A percentile compares a stretch with the other conserved stretches of the same genome.
These are phyloP conservation scores for human (Homo sapiens) DNA, from an alignment of 2,113 vertebrate species.

Conservation along the genomic window DNA sequence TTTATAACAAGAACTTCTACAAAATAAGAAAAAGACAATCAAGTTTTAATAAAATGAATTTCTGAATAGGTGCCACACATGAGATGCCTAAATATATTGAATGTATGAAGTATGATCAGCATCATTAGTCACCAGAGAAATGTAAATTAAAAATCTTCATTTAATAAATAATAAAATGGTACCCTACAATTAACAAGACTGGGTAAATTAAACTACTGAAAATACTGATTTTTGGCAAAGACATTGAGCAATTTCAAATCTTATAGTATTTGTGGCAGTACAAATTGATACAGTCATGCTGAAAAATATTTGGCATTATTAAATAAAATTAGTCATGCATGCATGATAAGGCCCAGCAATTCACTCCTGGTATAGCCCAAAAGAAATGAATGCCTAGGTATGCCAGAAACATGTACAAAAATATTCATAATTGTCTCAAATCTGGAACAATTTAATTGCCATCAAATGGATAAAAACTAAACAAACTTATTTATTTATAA, in stretches of 20 bases:
- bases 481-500: not conserved
- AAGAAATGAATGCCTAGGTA: not conserved
- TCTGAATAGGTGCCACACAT: not conserved
- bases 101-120: not conserved
- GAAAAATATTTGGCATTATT: not conserved
- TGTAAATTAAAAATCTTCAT: not conserved
- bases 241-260: not conserved
- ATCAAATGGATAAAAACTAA: not conserved
- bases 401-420: not conserved
- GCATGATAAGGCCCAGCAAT: not conserved
- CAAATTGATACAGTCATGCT: not conserved
- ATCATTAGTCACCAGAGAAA: not conserved
- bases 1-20: not conserved
- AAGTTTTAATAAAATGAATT: not conserved
- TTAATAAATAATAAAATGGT: not conserved
- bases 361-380: not conserved
- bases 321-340: not conserved
- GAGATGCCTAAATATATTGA: not conserved
- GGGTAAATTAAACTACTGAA: not conserved
- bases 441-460: not conserved
- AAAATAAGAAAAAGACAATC: not conserved
- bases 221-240: not conserved
- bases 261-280: not conserved
- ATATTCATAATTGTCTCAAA: not conserved
- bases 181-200: not conserved